Conservation (phyloP, 2,797 vertebrate genomes). For the Nyctalus aviator region DNA sequence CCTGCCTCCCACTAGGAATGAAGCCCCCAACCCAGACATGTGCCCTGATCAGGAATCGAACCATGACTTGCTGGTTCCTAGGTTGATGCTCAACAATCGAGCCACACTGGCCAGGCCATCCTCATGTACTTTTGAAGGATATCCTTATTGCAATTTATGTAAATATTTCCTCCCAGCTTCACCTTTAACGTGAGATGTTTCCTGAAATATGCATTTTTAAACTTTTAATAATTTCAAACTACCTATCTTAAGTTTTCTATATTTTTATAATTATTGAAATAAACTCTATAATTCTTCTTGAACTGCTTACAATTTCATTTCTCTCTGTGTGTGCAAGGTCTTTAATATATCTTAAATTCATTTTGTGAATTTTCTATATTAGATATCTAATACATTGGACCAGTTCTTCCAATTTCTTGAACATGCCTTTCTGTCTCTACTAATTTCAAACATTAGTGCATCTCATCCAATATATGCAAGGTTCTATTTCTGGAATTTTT, state of each 20-base stretch:
- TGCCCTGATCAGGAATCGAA: no score
- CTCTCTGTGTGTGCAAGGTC: background rate
- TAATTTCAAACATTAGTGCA: background rate
- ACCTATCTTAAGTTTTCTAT: background rate
- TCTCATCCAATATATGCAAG: background rate
- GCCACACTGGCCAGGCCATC: background rate
- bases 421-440: background rate
- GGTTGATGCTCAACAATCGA: no score
- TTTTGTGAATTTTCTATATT: background rate
- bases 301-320: background rate
- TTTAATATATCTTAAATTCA: background rate
- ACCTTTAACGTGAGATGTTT: background rate
- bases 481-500: background rate
- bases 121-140: background rate
- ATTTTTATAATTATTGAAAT: slow-evolving; percentile 14
- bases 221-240: background rate
- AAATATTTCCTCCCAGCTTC: background rate
- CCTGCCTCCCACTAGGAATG: no score
- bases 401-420: background rate
- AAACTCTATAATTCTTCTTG: background rate
- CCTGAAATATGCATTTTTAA: background rate
- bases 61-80: no score
- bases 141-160: background rate
- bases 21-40: no score
- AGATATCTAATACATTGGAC: background rate